Evolutionary conservation across 1,140 invertebrate species (phyloP), one percentile per base, ranked within the genome.

Genomic region (Drosophila trapezifrons): DNA sequence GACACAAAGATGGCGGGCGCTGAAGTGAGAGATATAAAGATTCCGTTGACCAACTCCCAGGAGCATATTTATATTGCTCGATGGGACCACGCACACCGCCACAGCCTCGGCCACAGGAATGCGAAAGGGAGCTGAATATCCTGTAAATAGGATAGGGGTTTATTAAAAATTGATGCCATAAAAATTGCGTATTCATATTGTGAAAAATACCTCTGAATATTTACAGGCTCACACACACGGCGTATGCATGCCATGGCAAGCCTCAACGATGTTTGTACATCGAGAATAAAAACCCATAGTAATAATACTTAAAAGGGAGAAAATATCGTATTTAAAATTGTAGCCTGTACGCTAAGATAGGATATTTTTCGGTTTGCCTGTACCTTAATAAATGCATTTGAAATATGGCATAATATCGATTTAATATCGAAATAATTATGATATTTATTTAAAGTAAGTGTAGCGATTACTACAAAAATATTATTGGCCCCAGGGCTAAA

Each of bases 141-240:
- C 49, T 10, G 49, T 6, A 37, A 54, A 37, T n/a, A 20, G 22
- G 52, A 46, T 46, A 56, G 64, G 74, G 63, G 63, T 74, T 87
- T 86, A 87, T 86, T 86, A 78, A 87, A 86, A 87, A 82, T 86
- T 79, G 76, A 86, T 87, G 76, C 70, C 70, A 81, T 82, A 70
- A 82, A 87, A 87, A 86, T 80, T 67, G 74, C 60, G 73, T 63
- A 85, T 76, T 78, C 81, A 85, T 85, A 82, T 71, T 87, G 78
- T 69, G 55, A 55, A 69, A 74, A 86, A 87, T 78, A 75, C 66
- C 76, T 38, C 66, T 69, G 83, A 77, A 86, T 86, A 82, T 86
- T 81, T 78, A 72, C 62, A 54, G 63, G 66, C 45, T n/a, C n/a
- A 20, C 51, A 13, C 12, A 54, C 32, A 37, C 13, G n/a, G 32